These are phyloP conservation scores for Baronia brevicornis DNA, from an alignment of 2,888 invertebrate genomes.

Conservation along the genomic window DNA sequence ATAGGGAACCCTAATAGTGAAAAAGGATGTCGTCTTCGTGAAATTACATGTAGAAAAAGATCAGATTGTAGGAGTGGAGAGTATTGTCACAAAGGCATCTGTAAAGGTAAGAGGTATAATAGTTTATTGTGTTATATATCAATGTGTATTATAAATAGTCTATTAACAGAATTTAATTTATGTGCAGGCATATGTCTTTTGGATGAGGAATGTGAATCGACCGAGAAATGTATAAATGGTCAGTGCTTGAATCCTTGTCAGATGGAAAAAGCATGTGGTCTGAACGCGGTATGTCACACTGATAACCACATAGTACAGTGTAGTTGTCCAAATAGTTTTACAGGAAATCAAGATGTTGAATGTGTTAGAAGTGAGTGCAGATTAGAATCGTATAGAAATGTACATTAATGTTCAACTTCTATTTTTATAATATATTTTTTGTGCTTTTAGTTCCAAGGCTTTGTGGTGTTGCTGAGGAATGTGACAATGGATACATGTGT, in stretches of 20 bases:
- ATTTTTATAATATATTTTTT: not conserved
- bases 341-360: slow-evolving; percentile 88
- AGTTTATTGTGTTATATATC: not conserved
- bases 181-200: slow-evolving; percentile 82
- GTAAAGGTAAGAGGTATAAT: slow-evolving; percentile 78
- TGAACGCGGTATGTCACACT: slow-evolving; percentile 86
- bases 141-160: not conserved
- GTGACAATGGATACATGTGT: slow-evolving; percentile 82
- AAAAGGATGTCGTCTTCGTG: slow-evolving; percentile 84
- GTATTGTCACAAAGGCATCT: slow-evolving; percentile 87
- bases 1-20: slow-evolving; percentile 84
- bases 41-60: slow-evolving; percentile 81
- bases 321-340: slow-evolving; percentile 88
- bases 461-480: slow-evolving; percentile 82
- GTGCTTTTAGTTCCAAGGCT: slow-evolving; percentile 81
- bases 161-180: not conserved
- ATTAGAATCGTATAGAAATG: slow-evolving; percentile 3
- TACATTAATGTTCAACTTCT: not conserved
- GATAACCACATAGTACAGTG: slow-evolving; percentile 85
- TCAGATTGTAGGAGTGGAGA: slow-evolving; percentile 85
- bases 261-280: slow-evolving; percentile 84
- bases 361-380: slow-evolving; percentile 84
- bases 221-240: slow-evolving; percentile 87
- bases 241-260: slow-evolving; percentile 89
- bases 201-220: slow-evolving; percentile 85